A percentile compares a stretch with the other conserved stretches of the same genome.
Conservation (phyloP, 64 coral and sea anemone species). For the Acropora yongei region DNA sequence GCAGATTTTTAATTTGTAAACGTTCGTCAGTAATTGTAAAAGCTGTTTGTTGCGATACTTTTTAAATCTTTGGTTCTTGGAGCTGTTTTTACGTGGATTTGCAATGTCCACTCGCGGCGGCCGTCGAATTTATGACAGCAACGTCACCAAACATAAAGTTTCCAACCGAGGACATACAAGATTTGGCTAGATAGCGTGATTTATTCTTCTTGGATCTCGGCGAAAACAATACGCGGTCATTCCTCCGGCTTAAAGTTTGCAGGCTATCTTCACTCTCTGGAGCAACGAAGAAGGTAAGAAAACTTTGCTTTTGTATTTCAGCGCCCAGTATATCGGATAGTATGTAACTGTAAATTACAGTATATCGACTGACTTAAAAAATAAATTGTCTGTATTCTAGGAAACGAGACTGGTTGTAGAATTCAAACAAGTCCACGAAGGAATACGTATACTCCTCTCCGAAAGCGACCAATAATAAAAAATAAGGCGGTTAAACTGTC, state of each 20-base stretch:
- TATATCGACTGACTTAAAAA: not conserved
- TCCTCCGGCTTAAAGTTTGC: not conserved
- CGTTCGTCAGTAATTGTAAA: too few species aligned
- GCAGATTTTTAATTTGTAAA: too few species aligned
- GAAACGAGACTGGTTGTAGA: not conserved
- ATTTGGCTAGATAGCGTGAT: not conserved
- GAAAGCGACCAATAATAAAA: not conserved
- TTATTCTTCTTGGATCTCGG: not conserved
- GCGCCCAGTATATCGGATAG: not conserved
- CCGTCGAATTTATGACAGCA: not conserved
- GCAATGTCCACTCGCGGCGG: too few species aligned
- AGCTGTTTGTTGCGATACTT: too few species aligned
- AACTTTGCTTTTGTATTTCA: not conserved
- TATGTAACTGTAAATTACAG: not conserved
- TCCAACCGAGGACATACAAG: not conserved
- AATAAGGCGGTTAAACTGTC: too few species aligned
- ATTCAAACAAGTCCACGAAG: not conserved
- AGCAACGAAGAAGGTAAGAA: not conserved
- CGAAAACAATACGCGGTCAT: not conserved
- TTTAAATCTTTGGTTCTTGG: too few species aligned
- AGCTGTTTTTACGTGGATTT: too few species aligned
- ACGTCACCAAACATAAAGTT: not conserved
- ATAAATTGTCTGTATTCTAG: not conserved
- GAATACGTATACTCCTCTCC: not conserved
- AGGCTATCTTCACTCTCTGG: not conserved